These are phyloP conservation scores for Festucalex cinctus DNA, from an alignment of 2,113 vertebrate species.

Conservation along the genomic window DNA sequence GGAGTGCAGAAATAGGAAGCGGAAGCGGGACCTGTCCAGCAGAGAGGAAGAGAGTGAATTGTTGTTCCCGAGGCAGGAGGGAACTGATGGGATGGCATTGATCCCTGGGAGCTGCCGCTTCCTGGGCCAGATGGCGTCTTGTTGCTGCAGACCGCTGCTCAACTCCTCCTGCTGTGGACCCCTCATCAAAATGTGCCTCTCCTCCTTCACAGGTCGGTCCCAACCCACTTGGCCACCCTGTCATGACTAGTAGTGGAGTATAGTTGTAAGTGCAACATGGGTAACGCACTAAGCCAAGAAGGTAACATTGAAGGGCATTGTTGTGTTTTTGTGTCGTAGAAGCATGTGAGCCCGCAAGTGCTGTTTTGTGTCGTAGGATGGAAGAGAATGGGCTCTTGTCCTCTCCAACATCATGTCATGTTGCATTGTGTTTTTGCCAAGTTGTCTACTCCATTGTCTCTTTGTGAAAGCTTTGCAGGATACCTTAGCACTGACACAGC, in stretches of 20 bases:
- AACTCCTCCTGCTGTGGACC: constrained; percentile 62
- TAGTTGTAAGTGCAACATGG: constrained; percentile 65
- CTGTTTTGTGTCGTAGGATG: constrained; percentile 44
- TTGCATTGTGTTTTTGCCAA: constrained; percentile 46
- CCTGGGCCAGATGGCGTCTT: constrained; percentile 70
- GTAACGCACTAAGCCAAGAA: constrained; percentile 72
- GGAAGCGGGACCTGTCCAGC: constrained; percentile 36
- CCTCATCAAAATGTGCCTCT: constrained; percentile 73
- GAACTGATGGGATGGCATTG: constrained; percentile 54
- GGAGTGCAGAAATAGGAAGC: constrained; percentile 43
- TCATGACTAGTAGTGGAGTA: constrained; percentile 55
- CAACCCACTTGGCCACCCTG: constrained; percentile 42
- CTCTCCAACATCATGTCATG: constrained; percentile 48
- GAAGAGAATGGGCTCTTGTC: constrained; percentile 57
- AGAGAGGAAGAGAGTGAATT: constrained; percentile 53
- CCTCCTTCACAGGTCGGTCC: constrained; percentile 77
- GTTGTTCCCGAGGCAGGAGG: constrained; percentile 40
- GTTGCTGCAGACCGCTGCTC: constrained; percentile 69
- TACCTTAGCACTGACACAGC: constrained; percentile 47
- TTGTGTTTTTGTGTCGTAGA: constrained; percentile 34
- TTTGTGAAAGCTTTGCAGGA: constrained; percentile 35
- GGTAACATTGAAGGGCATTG: constrained; percentile 65
- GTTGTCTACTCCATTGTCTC: constrained; percentile 49
- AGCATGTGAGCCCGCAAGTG: constrained; percentile 3
- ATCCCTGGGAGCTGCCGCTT: constrained; percentile 58